Evolutionary conservation across 2,888 invertebrate genomes (phyloP), one percentile per base, ranked within the genome.

Genomic region (Pecten maximus): DNA sequence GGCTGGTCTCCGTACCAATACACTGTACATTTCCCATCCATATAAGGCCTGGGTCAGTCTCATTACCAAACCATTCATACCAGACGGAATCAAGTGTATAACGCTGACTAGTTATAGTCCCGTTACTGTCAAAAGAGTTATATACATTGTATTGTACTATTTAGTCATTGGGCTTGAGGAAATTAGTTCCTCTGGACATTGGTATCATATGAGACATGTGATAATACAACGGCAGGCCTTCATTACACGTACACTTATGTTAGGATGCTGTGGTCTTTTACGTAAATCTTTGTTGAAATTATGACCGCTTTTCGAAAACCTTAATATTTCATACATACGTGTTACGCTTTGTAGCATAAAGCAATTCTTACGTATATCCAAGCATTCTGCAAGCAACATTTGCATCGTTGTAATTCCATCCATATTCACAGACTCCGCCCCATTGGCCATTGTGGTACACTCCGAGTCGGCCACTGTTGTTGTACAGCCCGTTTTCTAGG

Each of bases 31-130:
- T 28, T 35, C 35, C 10, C 74, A 74, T 74, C 74, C 35, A 35
- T 74, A 35, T 74, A 10, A 10, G 28, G 15, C 15, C 35, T 74
- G 74, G 28, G 16, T 35, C 35, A 0, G 74, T 35, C 8, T 74
- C 74, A 74, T 74, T 74, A 15, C 74, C 74, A 74, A 35, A 74
- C 74, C 74, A 74, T 35, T 74, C 16, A 16, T 74, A 74, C 74
- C 28, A 74, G 28, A 15, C 74, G 0, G 74, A 74, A 2, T 74
- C 74, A 6, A 15, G 6, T 74, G 74, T 74, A 74, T 12, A 35
- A 74, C 8, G n/a, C 23, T 23, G 54, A 23, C 3, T 23, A n/a
- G 54, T 2, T 54, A 54, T 8, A 28, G 74, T 74, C 12, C 74
- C 74, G 6, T 74, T 28, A 3, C 74, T 74, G 74, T 60, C 23